Conservation (phyloP, 2,797 vertebrate species). For the Acanthis flammea region DNA sequence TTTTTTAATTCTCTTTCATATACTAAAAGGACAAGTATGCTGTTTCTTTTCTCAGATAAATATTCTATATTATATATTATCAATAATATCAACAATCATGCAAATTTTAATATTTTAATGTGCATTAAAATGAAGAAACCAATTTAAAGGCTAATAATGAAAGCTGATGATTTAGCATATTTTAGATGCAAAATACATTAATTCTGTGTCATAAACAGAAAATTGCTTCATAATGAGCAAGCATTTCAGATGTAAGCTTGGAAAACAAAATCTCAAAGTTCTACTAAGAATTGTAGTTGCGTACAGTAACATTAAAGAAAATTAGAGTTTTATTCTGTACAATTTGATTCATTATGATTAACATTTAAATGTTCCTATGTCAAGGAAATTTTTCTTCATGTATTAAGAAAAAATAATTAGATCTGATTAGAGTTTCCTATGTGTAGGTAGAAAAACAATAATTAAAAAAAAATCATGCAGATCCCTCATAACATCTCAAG, state of each 20-base stretch:
- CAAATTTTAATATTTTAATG: not conserved
- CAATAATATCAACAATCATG: not conserved
- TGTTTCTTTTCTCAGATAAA: not conserved
- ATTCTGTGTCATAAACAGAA: not conserved
- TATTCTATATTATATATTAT: not conserved
- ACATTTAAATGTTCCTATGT: not conserved
- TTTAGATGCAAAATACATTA: not conserved
- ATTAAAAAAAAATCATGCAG: not conserved
- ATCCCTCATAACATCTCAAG: not conserved
- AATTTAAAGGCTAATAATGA: not conserved
- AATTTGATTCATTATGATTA: not conserved
- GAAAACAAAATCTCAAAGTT: not conserved
- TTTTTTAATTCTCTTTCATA: not conserved
- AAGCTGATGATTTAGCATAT: not conserved
- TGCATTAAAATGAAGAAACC: not conserved
- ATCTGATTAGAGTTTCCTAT: not conserved
- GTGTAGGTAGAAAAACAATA: not conserved
- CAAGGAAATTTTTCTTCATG: not conserved
- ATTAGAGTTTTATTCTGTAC: not conserved
- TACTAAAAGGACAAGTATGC: not conserved
- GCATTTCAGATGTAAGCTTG: not conserved
- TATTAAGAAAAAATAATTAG: not conserved
- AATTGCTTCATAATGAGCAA: not conserved
- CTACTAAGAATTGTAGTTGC: not conserved
- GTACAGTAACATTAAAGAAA: not conserved